phyloP scores from a whole-genome alignment of 2,797 vertebrate species.

The Gadopsis bispinosus region DNA sequence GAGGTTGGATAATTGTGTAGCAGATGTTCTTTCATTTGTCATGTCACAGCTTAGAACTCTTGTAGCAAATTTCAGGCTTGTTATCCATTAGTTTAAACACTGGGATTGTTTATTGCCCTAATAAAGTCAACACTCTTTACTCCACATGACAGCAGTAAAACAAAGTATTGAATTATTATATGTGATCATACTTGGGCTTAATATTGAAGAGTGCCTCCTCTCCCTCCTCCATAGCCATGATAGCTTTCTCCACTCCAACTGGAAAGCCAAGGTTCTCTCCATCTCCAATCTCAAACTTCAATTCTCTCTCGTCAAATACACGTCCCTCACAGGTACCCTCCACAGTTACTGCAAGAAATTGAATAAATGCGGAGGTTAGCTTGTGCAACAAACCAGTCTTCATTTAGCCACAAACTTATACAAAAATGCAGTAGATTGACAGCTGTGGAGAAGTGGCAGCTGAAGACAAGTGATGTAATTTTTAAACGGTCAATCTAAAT shows the following conservation, averaged over 20 bases:
- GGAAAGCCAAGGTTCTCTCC: slow-evolving; percentile 90
- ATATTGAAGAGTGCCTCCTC: slow-evolving; percentile 92
- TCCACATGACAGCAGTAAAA: not conserved
- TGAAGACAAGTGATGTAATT: not conserved
- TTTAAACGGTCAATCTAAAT: not conserved
- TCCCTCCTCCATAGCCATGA: slow-evolving; percentile 94
- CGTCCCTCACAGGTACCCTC: slow-evolving; percentile 86
- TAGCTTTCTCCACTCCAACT: slow-evolving; percentile 91
- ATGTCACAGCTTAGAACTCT: not conserved
- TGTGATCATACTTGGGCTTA: slow-evolving; percentile 88
- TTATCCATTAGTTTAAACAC: not conserved
- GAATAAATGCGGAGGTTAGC: slow-evolving; percentile 9
- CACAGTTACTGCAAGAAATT: slow-evolving; percentile 84
- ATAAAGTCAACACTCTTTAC: not conserved
- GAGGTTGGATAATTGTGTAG: not conserved
- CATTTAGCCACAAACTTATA: not conserved
- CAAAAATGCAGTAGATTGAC: not conserved
- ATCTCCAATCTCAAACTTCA: slow-evolving; percentile 94
- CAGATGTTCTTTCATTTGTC: not conserved
- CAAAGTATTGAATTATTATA: not conserved
- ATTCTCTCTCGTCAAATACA: slow-evolving; percentile 90
- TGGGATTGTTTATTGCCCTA: not conserved
- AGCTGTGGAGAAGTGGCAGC: not conserved
- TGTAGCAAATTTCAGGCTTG: not conserved
- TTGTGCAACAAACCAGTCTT: not conserved